Evolutionary conservation across 2,113 vertebrate genomes (phyloP), one percentile per base, ranked within the genome.

Genomic region (Cheirogaleus medius): DNA sequence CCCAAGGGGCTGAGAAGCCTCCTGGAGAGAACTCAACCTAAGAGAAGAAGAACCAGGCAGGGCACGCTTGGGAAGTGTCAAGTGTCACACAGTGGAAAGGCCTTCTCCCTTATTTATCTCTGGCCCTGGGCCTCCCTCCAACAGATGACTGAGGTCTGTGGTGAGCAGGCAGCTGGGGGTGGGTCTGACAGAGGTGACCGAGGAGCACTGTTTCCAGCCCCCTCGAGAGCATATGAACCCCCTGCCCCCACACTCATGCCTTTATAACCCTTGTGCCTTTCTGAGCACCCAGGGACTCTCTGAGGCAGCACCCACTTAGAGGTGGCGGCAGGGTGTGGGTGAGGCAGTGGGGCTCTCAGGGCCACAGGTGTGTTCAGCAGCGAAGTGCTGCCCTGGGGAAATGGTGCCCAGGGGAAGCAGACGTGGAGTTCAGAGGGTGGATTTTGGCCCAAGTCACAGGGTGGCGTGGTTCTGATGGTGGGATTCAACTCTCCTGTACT

Each of bases 1-100:
- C 34, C 12, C 1, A 3, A 54, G 63, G 56, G 25, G 9, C n/a
- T 56, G 12, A 89, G 81, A 20, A 37, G 32, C 21, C 13, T 78
- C 9, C 6, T 21, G 7, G n/a, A 54, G n/a, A 95, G 25, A 92
- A 47, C 0, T 66, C 20, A 73, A 14, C 15, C 11, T 54, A 14
- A 84, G 17, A 34, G 56, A 39, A 52, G 47, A 92, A 23, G 64
- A 94, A 18, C 2, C 17, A 69, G 20, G 39, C 10, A 8, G 29
- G 29, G 11, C 9, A 87, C 42, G 58, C 15, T 54, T 23, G 29
- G 87, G 52, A 44, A 21, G 1, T 54, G 13, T n/a, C 47, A 12
- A 9, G 0, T 42, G 29, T 23, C 0, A 6, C 14, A 13, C 25
- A 39, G 17, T 8, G 14, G 21, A 71, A 66, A 42, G 15, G 6